Evolutionary conservation across 2,888 invertebrate species (phyloP), one percentile per base, ranked within the genome.

Genomic region (Morinoia aosen): DNA sequence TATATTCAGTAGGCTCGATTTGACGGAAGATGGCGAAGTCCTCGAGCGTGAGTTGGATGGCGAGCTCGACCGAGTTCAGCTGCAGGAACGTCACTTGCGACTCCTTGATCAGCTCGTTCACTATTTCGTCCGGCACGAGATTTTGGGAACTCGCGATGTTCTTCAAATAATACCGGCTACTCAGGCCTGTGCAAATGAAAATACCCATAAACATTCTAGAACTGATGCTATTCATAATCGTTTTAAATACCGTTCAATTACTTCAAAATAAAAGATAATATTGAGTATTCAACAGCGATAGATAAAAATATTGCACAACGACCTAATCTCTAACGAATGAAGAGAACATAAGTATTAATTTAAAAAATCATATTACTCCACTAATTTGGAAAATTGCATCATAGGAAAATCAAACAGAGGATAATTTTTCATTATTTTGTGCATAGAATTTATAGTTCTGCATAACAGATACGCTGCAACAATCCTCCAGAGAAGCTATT

Each of bases 1-100:
- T 98, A 97, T 99, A 99, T 97, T 99, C 99, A 4, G 99, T 99
- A 97, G 99, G 99, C 97, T 99, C 99, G 95, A 98, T 98, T 96
- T 98, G 97, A 95, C 99, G 98, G 97, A 99, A 99, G 97, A 99
- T 98, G 97, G 98, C 98, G 97, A 99, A 99, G 97, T 99, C 99
- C 98, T 99, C 99, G 97, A 99, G 98, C 8, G 99, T 99, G 95
- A 99, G 97, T 97, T 98, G 98, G 97, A 99, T 99, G 95, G 99
- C 99, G 97, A 99, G 98, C 97, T 99, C 99, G 48, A 95, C 95
- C 64, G 99, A 99, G 97, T 99, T 99, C 95, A 99, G 97, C 97
- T 99, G 99, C 96, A 99, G 98, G 97, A 99, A 98, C 97, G 98
- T 98, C 57, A 99, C 99, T 97, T 98, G 98, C 97, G 98, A 98